Percentiles rank a stretch among this genome's conserved stretches.
phyloP scores from a whole-genome alignment of 53 echinoderm and acorn worm species.

The Arbacia lixula region DNA sequence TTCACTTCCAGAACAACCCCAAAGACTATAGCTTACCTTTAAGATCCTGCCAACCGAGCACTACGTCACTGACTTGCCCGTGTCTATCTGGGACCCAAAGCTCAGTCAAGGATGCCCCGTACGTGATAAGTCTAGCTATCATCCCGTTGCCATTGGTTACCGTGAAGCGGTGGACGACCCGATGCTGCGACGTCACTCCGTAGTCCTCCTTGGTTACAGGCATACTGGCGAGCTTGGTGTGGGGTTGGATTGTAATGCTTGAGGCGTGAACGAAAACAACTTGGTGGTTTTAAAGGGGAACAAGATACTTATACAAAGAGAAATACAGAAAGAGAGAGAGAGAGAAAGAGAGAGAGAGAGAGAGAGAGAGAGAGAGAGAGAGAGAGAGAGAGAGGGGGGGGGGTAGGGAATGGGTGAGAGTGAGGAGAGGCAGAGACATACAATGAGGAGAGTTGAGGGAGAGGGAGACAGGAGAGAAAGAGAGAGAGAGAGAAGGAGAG shows the following conservation, averaged over 20 bases:
- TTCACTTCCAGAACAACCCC: background rate
- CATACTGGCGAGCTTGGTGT: too few species aligned
- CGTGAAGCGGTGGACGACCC: conserved; percentile 61
- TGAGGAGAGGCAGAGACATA: background rate
- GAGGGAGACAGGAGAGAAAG: background rate
- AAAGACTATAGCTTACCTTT: conserved; percentile 60
- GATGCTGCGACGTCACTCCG: conserved; percentile 69
- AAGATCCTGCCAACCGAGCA: conserved; percentile 72
- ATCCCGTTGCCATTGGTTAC: conserved; percentile 79
- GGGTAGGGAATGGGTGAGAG: background rate
- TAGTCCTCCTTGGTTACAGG: conserved; percentile 52
- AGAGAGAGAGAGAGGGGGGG: background rate
- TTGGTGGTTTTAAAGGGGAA: too few species aligned
- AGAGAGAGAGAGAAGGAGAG: background rate
- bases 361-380: background rate
- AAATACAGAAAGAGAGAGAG: background rate
- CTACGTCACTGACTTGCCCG: conserved; percentile 71
- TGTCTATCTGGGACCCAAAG: conserved; percentile 77
- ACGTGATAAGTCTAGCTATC: conserved; percentile 75
- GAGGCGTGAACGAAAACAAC: too few species aligned
- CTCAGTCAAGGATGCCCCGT: conserved; percentile 78
- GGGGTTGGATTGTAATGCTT: too few species aligned
- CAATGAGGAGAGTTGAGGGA: background rate
- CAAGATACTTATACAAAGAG: too few species aligned
- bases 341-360: background rate